These are phyloP conservation scores for Microtus ochrogaster DNA, from an alignment of 2,113 vertebrate genomes.

Conservation along the genomic window DNA sequence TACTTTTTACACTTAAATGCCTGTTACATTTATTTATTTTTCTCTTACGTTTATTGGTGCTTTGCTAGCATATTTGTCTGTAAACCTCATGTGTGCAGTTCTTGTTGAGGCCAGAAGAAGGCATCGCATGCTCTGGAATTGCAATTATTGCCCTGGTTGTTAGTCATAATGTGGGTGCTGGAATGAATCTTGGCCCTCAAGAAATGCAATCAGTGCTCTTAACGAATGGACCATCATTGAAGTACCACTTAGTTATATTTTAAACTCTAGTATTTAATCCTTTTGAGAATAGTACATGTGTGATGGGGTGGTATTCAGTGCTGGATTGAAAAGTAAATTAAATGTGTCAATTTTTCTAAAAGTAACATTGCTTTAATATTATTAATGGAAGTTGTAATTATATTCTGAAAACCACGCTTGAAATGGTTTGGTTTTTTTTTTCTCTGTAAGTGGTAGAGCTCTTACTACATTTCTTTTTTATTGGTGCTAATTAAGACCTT, in stretches of 20 bases:
- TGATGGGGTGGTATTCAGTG: rapidly evolving
- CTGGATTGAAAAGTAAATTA: background rate
- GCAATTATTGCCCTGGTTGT: background rate
- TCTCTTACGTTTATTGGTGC: background rate
- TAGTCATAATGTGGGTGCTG: background rate
- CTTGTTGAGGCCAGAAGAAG: background rate
- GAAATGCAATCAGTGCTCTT: background rate
- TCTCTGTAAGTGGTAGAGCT: background rate
- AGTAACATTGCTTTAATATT: background rate
- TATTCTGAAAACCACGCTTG: background rate
- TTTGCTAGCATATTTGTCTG: background rate
- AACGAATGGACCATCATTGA: background rate
- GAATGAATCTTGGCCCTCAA: background rate
- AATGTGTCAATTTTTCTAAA: background rate
- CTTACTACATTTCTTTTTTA: constrained; percentile 50
- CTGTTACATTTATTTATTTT: background rate
- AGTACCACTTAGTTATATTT: background rate
- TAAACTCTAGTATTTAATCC: background rate
- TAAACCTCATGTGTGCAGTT: background rate
- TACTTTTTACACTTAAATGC: background rate
- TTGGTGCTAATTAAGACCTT: constrained; percentile 53
- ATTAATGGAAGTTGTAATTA: constrained; percentile 30
- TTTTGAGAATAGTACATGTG: background rate
- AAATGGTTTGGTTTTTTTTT: background rate
- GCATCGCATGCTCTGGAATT: background rate